Conservation (phyloP, 2,797 vertebrate species). For the Hirundo rustica region DNA sequence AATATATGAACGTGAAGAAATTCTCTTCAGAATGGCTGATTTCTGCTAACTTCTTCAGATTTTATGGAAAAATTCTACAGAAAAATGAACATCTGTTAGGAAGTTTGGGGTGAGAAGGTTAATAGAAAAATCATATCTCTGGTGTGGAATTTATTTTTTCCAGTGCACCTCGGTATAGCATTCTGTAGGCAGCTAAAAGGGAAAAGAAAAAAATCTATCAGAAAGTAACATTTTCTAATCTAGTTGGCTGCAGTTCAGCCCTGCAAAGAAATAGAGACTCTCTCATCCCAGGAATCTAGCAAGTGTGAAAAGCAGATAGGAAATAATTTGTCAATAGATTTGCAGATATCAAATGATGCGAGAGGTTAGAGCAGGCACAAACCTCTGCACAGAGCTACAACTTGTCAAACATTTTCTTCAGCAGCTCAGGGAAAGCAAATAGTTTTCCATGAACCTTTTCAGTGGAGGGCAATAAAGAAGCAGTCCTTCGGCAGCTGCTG, state of each 20-base stretch:
- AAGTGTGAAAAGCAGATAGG: conserved; percentile 41
- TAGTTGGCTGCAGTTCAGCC: neutral
- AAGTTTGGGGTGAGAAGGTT: conserved; percentile 26
- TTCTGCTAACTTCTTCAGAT: neutral
- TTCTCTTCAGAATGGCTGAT: neutral
- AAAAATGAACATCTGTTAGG: neutral
- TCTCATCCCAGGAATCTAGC: conserved; percentile 34
- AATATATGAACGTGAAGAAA: neutral
- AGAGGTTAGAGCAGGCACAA: neutral
- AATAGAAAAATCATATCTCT: conserved; percentile 59
- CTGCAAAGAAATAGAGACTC: conserved; percentile 35
- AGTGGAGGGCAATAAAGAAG: conserved; percentile 50
- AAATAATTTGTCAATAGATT: conserved; percentile 56
- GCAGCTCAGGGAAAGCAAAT: conserved; percentile 48
- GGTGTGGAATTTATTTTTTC: neutral
- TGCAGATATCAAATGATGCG: conserved; percentile 20
- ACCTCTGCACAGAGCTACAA: neutral
- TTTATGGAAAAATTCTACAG: neutral
- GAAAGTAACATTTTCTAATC: conserved; percentile 52
- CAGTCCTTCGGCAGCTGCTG: conserved; percentile 30
- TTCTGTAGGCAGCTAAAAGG: neutral
- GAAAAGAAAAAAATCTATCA: neutral
- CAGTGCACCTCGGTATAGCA: neutral
- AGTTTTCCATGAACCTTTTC: conserved; percentile 50
- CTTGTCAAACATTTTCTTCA: conserved; percentile 36